A percentile compares a stretch with the other conserved stretches of the same genome.
phyloP scores from a whole-genome alignment of 92 coral and sea anemone genomes.

The Paragorgia papillata region DNA sequence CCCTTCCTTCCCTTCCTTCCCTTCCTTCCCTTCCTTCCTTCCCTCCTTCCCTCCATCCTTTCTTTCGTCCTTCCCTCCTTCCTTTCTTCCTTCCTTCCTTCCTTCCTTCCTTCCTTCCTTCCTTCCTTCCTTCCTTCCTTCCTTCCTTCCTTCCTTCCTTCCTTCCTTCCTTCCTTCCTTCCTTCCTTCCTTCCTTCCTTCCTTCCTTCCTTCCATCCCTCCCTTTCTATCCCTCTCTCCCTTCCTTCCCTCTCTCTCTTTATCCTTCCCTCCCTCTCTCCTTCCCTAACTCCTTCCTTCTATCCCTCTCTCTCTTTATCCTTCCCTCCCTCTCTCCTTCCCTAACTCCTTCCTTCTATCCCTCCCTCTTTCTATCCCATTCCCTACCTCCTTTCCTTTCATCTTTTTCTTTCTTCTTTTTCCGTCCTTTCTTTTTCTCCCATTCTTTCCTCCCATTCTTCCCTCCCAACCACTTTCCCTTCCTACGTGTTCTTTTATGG shows the following conservation, averaged over 20 bases:
- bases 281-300: too few species aligned
- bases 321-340: not conserved
- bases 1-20: not conserved
- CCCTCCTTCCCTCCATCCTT: not conserved
- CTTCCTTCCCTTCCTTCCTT: not conserved
- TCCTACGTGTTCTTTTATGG: not conserved
- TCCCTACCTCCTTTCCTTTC: not conserved
- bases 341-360: not conserved
- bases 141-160: not conserved
- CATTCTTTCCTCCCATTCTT: not conserved
- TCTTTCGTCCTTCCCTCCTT: not conserved
- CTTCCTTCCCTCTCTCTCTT: not conserved
- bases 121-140: not conserved
- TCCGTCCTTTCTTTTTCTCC: not conserved
- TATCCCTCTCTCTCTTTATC: not conserved
- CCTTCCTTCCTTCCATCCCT: not conserved
- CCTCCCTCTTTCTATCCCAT: not conserved
- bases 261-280: not conserved
- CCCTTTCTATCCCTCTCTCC: not conserved
- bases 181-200: constrained; percentile 1
- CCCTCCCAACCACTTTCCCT: not conserved
- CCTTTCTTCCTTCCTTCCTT: not conserved
- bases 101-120: constrained; percentile 12
- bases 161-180: not conserved
- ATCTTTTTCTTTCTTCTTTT: not conserved